Conservation (phyloP, 1,140 invertebrate genomes). For the Harlomillsia oculata region DNA sequence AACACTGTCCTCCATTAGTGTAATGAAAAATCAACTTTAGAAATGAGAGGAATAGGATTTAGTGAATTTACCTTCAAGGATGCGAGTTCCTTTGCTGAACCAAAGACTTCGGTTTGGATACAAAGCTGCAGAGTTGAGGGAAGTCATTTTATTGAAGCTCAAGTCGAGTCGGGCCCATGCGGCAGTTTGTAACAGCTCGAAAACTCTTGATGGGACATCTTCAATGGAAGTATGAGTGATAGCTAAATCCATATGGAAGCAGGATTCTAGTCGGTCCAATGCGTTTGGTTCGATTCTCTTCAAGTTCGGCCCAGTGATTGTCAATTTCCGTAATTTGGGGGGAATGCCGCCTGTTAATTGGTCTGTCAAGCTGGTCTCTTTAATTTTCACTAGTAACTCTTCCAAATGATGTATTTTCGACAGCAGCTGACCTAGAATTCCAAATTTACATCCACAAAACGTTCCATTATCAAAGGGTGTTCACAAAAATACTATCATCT, state of each 20-base stretch:
- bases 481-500: too few species aligned
- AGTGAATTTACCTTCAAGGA: conserved; percentile 57
- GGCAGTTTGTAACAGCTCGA: conserved; percentile 61
- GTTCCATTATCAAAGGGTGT: too few species aligned
- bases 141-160: conserved; percentile 66
- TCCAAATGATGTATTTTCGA: conserved; percentile 49
- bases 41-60: neutral
- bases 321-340: conserved; percentile 64
- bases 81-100: conserved; percentile 70
- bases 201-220: conserved; percentile 64
- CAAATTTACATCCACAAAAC: neutral
- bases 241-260: conserved; percentile 57
- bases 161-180: conserved; percentile 71
- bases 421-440: conserved; percentile 39
- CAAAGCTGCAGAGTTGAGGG: conserved; percentile 66
- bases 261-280: conserved; percentile 46
- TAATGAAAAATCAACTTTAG: conserved; percentile 9
- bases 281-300: conserved; percentile 58
- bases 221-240: conserved; percentile 63
- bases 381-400: conserved; percentile 57
- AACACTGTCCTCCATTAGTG: conserved; percentile 16
- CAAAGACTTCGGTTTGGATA: conserved; percentile 72
- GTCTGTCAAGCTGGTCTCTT: conserved; percentile 56
- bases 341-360: conserved; percentile 61
- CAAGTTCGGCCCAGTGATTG: conserved; percentile 59